phyloP scores from a whole-genome alignment of 1,140 invertebrate genomes.

The Chelonus insularis region DNA sequence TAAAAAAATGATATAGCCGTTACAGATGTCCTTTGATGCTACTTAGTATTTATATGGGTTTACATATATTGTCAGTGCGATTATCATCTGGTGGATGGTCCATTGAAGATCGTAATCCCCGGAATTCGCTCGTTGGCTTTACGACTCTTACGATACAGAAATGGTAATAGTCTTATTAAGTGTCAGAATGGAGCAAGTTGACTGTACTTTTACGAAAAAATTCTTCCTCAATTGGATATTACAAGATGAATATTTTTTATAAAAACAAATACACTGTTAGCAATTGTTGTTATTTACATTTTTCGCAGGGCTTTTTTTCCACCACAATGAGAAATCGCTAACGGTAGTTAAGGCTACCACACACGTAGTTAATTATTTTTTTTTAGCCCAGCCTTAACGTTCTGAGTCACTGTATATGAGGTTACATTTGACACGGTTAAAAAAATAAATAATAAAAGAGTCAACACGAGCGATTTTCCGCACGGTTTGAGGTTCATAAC shows the following conservation, averaged over 20 bases:
- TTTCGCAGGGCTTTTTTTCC: too few species aligned
- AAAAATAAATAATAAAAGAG: constrained; percentile 11
- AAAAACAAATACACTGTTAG: too few species aligned
- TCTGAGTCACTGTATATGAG: neutral
- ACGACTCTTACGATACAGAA: constrained; percentile 11
- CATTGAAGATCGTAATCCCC: constrained; percentile 19
- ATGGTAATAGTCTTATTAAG: neutral
- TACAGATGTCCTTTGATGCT: neutral
- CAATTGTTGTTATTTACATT: neutral
- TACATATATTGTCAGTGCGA: neutral
- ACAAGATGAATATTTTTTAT: too few species aligned
- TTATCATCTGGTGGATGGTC: constrained; percentile 7
- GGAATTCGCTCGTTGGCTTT: constrained; percentile 12
- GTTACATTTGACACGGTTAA: constrained; percentile 9
- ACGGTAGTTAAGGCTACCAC: neutral
- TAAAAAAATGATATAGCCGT: neutral
- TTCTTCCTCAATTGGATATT: too few species aligned
- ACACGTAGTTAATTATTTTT: constrained; percentile 14
- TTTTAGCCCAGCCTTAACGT: neutral
- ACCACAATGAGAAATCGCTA: neutral
- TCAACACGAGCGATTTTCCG: constrained; percentile 37
- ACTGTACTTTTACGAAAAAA: neutral
- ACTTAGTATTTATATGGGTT: neutral
- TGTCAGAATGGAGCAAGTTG: neutral
- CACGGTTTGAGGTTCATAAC: constrained; percentile 34